Conservation (phyloP, 2,797 vertebrate genomes). For the Furcifer pardalis region DNA sequence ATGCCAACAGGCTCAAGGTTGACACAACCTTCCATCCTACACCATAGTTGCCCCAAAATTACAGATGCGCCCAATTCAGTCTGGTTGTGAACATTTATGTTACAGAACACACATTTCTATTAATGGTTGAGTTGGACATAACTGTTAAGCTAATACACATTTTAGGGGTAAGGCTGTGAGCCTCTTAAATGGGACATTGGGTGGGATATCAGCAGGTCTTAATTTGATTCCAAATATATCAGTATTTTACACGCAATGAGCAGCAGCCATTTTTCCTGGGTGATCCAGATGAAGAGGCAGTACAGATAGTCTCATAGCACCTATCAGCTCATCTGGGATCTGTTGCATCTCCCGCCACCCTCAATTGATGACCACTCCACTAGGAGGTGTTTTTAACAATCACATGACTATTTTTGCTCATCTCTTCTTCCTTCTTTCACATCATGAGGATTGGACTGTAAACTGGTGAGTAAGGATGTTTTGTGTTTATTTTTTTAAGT, state of each 20-base stretch:
- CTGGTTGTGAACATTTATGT: too few species aligned
- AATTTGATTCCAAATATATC: not conserved
- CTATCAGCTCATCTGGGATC: not conserved
- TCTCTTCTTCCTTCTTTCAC: not conserved
- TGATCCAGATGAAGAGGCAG: not conserved
- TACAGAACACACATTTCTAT: too few species aligned
- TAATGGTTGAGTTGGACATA: too few species aligned
- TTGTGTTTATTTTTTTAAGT: not conserved
- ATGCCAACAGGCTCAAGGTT: too few species aligned
- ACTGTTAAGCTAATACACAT: too few species aligned
- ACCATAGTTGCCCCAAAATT: too few species aligned
- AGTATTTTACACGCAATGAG: slow-evolving; percentile 21
- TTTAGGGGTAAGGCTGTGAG: too few species aligned
- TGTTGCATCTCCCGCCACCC: not conserved
- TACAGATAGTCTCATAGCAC: not conserved
- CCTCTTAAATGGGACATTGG: too few species aligned
- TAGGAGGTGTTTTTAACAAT: not conserved
- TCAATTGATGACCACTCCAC: not conserved
- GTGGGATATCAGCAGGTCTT: not conserved
- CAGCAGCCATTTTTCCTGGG: not conserved
- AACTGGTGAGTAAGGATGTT: not conserved
- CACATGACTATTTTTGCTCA: not conserved
- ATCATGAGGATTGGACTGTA: not conserved
- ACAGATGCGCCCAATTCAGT: too few species aligned
- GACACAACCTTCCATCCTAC: too few species aligned